Evolutionary conservation across 2,113 vertebrate species (phyloP).

Genomic region (Oceanites oceanicus): DNA sequence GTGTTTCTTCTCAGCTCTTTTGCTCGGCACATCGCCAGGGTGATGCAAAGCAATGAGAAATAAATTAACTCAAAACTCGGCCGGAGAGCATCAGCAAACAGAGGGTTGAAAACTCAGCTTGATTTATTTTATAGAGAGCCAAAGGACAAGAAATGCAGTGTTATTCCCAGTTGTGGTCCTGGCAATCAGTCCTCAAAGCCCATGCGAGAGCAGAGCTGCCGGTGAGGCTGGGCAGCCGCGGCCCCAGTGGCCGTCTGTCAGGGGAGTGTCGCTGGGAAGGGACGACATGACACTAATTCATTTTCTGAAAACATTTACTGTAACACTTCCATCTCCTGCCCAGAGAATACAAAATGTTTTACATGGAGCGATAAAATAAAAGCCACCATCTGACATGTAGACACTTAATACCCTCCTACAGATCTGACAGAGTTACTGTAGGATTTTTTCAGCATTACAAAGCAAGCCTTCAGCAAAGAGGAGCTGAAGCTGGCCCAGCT

Average conservation of each 20-base stretch:
- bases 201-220: not conserved
- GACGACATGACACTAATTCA: not conserved
- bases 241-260: not conserved
- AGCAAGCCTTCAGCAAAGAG: not conserved
- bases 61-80: conserved; percentile 47
- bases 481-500: not conserved
- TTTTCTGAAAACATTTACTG: not conserved
- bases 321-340: not conserved
- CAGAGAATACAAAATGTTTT: not conserved
- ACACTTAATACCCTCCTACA: not conserved
- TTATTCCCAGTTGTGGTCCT: not conserved
- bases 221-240: not conserved
- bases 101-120: conserved; percentile 8
- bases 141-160: conserved; percentile 3
- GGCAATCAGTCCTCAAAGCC: not conserved
- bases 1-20: not conserved
- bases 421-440: not conserved
- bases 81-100: conserved; percentile 8
- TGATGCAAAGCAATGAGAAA: conserved; percentile 36
- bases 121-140: conserved; percentile 38
- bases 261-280: rapidly evolving
- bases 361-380: not conserved
- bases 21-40: not conserved
- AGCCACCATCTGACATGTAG: not conserved
- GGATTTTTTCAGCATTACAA: not conserved